Base-by-base conservation (phyloP, 2,888 invertebrate genomes). In the Idaea straminata region DNA sequence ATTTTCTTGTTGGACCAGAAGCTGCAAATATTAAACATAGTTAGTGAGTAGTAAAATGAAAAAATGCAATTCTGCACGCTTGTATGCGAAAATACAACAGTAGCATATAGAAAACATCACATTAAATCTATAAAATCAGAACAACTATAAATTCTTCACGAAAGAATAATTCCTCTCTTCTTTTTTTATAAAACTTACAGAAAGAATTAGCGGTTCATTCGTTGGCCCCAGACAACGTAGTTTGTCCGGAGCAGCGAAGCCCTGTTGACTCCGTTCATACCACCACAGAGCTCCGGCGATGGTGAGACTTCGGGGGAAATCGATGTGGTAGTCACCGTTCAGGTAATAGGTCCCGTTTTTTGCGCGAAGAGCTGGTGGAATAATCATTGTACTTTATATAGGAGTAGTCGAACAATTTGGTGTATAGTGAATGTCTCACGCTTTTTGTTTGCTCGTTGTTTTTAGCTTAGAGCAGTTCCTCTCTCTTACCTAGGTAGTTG, bases 241-340 rank as follows among this genome's bases (percentile, higher is more conserved):
- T 70, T 94, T 96, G 90, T 99, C 99, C 0, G 97, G 97, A 0
- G 97, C 96, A 0, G 96, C 94, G 80, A 96, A 96, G 3, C 96
- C 97, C 83, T 95, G 95, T 16, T 96, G 96, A 74, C 95, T 95
- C 71, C 98, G 94, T 75, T 97, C 96, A 84, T 99, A 99, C 81
- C 96, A 95, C 95, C 99, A 99, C 78, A 95, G 95, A 5, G 96
- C 95, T 13, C 98, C 98, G 0, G 97, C 97, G 79, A 98, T 97
- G 67, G 93, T 90, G 78, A 97, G 90, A 47, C 95, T 95, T 64
- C 96, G 94, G 0, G 98, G 98, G 83, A 97, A 97, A 89, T 98
- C 97, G 80, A 99, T 98, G 81, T 96, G 95, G 96, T 98, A 98
- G 84, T 98, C 96, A 0, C 99, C 99, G 87, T 99, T 99, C 63